Evolutionary conservation across 2,888 invertebrate species (phyloP), one percentile per base, ranked within the genome.

Genomic region (Mamestra brassicae): DNA sequence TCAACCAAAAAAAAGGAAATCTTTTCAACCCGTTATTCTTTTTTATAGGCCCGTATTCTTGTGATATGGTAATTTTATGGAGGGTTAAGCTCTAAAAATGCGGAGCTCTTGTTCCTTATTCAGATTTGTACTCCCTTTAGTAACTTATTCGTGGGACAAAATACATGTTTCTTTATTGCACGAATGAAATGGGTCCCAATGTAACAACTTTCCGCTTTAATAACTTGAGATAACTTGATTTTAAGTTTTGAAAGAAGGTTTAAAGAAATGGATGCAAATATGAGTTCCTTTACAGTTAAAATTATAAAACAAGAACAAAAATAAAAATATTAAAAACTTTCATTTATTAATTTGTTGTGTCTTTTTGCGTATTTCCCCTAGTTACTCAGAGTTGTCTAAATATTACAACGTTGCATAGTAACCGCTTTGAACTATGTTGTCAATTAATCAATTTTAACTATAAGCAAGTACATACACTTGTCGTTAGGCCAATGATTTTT

Each of bases 391-490:
- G 2, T 76, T 73, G 17, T 87, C 78, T 72, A 65, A 82, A 86
- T 80, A 76, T 64, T 79, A 60, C 50, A 70, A 78, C 61, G 66
- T 79, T 85, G 83, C 78, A 67, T 67, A 77, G 8, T 76, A 71
- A 76, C 74, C 45, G 64, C 71, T 70, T 66, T 80, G 61, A 75
- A 67, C 38, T 69, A 72, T 69, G 36, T 83, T 83, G 86, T 76
- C 69, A 78, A 86, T 75, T 87, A 81, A 85, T 78, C 87, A 85
- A 38, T 79, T 77, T 78, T 73, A 71, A 66, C 70, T 65, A 64
- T 75, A 47, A 74, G 66, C 63, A 77, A 81, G 66, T 75, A 68
- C 42, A 66, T 70, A 38, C 86, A 84, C 86, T 85, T 85, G 86
- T 87, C 76, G 85, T 80, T 71, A 83, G 64, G 79, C 13, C 36